These are phyloP conservation scores for Hippocampus kuda DNA, from an alignment of 2,797 vertebrate genomes.

Conservation along the genomic window DNA sequence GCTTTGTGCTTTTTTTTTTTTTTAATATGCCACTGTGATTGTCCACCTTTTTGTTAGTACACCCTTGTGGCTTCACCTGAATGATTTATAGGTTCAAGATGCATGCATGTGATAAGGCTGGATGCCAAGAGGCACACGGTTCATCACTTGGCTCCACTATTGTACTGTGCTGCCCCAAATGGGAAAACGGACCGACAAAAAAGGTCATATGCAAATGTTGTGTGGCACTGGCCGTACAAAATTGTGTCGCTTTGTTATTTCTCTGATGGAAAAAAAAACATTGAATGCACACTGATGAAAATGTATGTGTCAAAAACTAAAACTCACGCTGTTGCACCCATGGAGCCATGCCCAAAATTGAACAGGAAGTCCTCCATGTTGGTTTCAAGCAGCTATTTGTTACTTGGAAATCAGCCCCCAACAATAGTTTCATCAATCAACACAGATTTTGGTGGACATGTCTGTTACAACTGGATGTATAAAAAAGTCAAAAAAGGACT, in stretches of 20 bases:
- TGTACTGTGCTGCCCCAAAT: background rate
- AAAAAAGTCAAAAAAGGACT: no score
- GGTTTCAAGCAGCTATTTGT: no score
- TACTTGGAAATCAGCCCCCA: no score
- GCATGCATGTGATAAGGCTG: conserved; percentile 18
- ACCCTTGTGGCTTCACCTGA: conserved; percentile 35
- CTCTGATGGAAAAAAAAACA: background rate
- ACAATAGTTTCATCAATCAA: no score
- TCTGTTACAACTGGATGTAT: no score
- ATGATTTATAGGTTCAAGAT: conserved; percentile 40
- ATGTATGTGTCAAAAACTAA: background rate
- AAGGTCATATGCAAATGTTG: conserved; percentile 1
- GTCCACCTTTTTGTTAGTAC: conserved; percentile 35
- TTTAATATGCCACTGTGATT: background rate
- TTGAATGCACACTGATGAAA: background rate
- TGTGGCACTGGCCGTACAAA: background rate
- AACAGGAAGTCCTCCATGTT: no score
- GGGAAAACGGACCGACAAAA: background rate
- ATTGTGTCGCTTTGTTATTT: no score
- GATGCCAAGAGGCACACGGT: background rate
- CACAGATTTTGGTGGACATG: no score
- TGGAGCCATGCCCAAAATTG: background rate
- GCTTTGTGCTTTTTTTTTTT: conserved; percentile 12
- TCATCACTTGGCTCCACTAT: background rate
- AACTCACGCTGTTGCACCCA: background rate